Base-by-base conservation (phyloP, 37 sponge, comb jelly and placozoan species). In the Amphimedon queenslandica region DNA sequence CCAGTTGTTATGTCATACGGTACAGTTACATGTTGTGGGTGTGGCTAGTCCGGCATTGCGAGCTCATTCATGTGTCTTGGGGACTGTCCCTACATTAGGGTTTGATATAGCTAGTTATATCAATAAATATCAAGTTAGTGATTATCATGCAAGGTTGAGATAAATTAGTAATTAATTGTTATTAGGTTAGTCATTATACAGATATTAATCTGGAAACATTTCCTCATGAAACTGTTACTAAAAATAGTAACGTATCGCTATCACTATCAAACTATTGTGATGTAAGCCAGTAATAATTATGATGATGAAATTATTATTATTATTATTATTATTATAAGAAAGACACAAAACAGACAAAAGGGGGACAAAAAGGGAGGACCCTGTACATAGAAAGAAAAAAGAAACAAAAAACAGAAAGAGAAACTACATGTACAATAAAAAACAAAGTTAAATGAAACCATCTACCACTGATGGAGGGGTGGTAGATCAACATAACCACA, bases 61-160 rank as follows among this genome's bases (percentile, higher is more conserved):
- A 36, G 84, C 79, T 13, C 70, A 79, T 5, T 70, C 79, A 30
- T 66, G 53, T 25, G 90, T 89, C 0, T 64, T 89, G 33, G 90
- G 85, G 11, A 42, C 75, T 34, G 38, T 79, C 24, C 84, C 84
- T 31, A 89, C 90, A 23, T 66, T 89, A 24, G 90, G 90, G 25
- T 67, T 89, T 21, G 81, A 84, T 33, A 74, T 89, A 4, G 85
- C 84, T 2, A 58, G 69, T 32, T 85, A 73, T 70, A 79, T 89
- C 51, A 89, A 89, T 41, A 57, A 64, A 27, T 89, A 89, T 61
- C 90, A 84, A 55, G 86, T 83, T 33, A 13, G 57, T 41, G 5
- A 23, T 47, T 47, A 18, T 18, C 53, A 47, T 47, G 53, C 13
- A 47, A 47, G 8, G 13, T 47, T 41, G 69, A 33, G n/a, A 10